Conservation (phyloP, 1,140 invertebrate species). For the Drosophila grimshawi region DNA sequence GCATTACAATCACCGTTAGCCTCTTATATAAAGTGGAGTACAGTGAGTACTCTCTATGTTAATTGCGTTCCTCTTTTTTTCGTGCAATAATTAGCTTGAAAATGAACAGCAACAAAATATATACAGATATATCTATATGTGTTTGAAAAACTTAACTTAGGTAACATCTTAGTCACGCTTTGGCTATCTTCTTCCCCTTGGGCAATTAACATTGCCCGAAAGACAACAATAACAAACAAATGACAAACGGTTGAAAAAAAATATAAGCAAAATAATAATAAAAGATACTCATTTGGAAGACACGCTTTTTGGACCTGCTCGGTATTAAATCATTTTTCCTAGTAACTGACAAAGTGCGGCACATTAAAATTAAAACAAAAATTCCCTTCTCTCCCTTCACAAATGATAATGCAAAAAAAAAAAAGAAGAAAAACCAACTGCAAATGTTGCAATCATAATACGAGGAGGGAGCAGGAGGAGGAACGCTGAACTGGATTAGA, state of each 20-base stretch:
- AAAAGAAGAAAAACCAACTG: neutral
- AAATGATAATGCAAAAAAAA: slow-evolving; percentile 58
- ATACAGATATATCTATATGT: too few relatives aligned
- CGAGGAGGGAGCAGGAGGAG: slow-evolving; percentile 5
- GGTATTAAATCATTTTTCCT: slow-evolving; percentile 63
- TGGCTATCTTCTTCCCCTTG: slow-evolving; percentile 56
- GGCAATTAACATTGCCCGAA: slow-evolving; percentile 72
- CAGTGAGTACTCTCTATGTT: slow-evolving; percentile 49
- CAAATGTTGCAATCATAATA: slow-evolving; percentile 39
- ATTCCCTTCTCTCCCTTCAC: slow-evolving; percentile 17
- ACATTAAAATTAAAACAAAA: slow-evolving; percentile 15
- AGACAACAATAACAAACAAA: slow-evolving; percentile 27
- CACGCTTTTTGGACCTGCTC: slow-evolving; percentile 2
- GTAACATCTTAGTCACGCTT: slow-evolving; percentile 79
- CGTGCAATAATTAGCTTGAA: slow-evolving; percentile 64
- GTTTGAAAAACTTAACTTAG: slow-evolving; percentile 65
- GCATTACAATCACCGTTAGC: slow-evolving; percentile 4
- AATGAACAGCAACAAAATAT: slow-evolving; percentile 33
- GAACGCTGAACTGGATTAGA: slow-evolving; percentile 67
- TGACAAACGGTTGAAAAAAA: slow-evolving; percentile 16
- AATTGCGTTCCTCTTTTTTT: slow-evolving; percentile 53
- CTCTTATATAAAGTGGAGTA: slow-evolving; percentile 61
- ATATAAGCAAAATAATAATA: neutral
- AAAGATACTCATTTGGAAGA: slow-evolving; percentile 42
- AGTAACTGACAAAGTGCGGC: slow-evolving; percentile 25